Conservation (phyloP, 2,888 invertebrate species). For the Lamproptera curius region DNA sequence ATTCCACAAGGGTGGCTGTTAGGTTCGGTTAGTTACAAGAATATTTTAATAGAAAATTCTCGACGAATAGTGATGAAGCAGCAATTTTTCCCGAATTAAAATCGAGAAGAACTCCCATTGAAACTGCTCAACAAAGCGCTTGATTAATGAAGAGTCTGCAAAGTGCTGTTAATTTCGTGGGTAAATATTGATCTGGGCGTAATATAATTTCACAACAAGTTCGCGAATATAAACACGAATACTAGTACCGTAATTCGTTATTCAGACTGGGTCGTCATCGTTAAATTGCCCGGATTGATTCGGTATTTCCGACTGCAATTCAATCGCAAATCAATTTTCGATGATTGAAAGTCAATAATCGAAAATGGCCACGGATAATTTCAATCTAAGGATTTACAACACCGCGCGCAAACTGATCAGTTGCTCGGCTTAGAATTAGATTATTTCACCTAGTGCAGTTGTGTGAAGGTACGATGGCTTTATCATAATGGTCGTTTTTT, state of each 20-base stretch:
- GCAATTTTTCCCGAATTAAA: too few species aligned
- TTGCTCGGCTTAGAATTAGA: too few species aligned
- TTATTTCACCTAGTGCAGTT: too few species aligned
- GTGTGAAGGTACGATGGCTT: too few species aligned
- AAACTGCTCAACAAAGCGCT: too few species aligned
- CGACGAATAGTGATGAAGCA: too few species aligned
- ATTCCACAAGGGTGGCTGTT: too few species aligned
- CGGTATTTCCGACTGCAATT: slow-evolving; percentile 61
- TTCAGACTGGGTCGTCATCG: slow-evolving; percentile 43
- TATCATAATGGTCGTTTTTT: too few species aligned
- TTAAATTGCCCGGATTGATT: slow-evolving; percentile 58
- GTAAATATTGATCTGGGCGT: slow-evolving; percentile 1
- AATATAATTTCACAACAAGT: slow-evolving; percentile 7
- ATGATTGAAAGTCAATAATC: slow-evolving; percentile 33
- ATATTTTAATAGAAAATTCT: too few species aligned
- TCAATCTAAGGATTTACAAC: slow-evolving; percentile 21
- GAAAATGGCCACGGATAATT: slow-evolving; percentile 25
- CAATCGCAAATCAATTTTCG: slow-evolving; percentile 48
- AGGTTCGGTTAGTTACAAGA: too few species aligned
- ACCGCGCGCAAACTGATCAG: slow-evolving; percentile 2
- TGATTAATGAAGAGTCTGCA: too few species aligned
- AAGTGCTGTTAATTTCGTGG: not conserved
- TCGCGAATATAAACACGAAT: slow-evolving; percentile 12
- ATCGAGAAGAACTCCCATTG: too few species aligned
- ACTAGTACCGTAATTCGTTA: slow-evolving; percentile 41